phyloP scores from a whole-genome alignment of 2,113 vertebrate species.

The Paedocypris sp. region DNA sequence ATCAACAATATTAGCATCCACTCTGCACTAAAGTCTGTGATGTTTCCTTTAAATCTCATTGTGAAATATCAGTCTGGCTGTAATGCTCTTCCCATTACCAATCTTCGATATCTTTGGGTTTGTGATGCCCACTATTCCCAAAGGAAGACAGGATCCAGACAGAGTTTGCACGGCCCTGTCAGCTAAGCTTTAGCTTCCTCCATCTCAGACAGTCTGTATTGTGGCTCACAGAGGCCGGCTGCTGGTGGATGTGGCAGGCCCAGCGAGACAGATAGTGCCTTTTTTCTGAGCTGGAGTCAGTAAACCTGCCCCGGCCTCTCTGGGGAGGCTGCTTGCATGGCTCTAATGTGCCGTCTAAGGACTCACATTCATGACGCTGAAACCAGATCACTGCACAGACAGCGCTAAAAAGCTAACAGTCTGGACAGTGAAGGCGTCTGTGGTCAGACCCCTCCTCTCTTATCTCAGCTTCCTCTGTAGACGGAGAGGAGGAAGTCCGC shows the following conservation, averaged over 20 bases:
- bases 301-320: conserved; percentile 61
- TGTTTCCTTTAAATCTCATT: conserved; percentile 9
- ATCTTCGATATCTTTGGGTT: conserved; percentile 28
- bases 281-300: conserved; percentile 63
- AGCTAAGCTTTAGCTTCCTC: conserved; percentile 46
- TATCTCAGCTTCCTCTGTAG: conserved; percentile 57
- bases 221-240: conserved; percentile 35
- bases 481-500: conserved; percentile 46
- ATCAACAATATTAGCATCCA: too few relatives aligned
- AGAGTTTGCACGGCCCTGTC: conserved; percentile 42
- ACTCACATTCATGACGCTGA: conserved; percentile 61
- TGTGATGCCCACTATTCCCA: conserved; percentile 36
- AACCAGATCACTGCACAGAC: conserved; percentile 66
- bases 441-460: conserved; percentile 59
- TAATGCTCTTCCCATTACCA: conserved; percentile 27
- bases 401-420: conserved; percentile 63
- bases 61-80: conserved; percentile 29
- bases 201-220: conserved; percentile 43
- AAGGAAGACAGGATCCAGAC: conserved; percentile 22
- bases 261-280: conserved; percentile 61
- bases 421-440: conserved; percentile 64
- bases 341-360: conserved; percentile 61
- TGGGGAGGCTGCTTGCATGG: conserved; percentile 64
- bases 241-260: conserved; percentile 54
- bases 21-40: too few relatives aligned